Base-by-base conservation (phyloP, 2,888 invertebrate species). In the Luffia ferchaultella region DNA sequence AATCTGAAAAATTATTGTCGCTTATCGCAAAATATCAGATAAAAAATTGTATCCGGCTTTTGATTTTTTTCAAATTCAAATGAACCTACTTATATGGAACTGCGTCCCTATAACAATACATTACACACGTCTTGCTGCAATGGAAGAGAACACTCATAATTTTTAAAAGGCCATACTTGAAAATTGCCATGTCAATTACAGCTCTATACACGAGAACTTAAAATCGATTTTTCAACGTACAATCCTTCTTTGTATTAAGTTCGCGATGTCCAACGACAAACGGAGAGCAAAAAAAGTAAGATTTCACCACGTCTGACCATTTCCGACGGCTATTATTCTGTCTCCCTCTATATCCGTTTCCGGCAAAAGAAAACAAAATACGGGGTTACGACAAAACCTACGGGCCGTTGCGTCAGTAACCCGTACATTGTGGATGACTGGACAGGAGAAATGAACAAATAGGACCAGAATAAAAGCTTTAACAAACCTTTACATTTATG, bases 261-360 rank as follows among this genome's bases (percentile, higher is more conserved):
- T 71, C 69, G 70, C 73, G 63, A 67, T 73, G 82, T 76, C 77
- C 82, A 80, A 76, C 54, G 62, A 16, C 16, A 20, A 20, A 59
- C 70, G 20, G 61, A 66, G 70, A 76, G 65, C 5, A 30, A 76
- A 79, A 79, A 77, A 80, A 76, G 65, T 67, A 76, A 76, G 76
- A 76, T 65, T 72, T 71, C 73, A 64, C 72, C 78, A 79, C 78
- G 82, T 80, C 82, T 83, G 83, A 83, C 83, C 83, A 80, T 83
- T 80, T 83, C 83, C 83, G 82, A 73, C 75, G 76, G 79, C 83
- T 76, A 82, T 83, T 83, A 83, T 83, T 83, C 82, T 73, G 82
- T 79, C 80, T 80, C 80, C 80, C 82, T 80, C 79, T 78, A 79
- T 77, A 76, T 83, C 83, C 83, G 76, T 67, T 83, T 83, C 83